phyloP scores from a whole-genome alignment of 2,888 invertebrate genomes.

The Axea sp. region DNA sequence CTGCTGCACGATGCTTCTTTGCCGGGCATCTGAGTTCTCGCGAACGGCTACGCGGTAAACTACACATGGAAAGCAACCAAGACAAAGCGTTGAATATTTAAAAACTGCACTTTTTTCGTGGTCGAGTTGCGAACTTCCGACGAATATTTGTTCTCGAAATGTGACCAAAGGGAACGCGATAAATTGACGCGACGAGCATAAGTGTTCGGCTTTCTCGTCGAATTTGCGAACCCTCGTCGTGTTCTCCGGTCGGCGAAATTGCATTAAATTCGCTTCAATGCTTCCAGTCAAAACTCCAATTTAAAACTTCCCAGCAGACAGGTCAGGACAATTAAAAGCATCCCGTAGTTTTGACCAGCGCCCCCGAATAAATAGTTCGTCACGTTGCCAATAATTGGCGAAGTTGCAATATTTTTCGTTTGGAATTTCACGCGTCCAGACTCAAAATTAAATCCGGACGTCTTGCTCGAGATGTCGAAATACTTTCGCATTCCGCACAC shows the following conservation, averaged over 20 bases:
- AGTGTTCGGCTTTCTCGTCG: constrained; percentile 40
- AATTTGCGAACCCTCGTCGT: constrained; percentile 38
- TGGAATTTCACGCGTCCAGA: constrained; percentile 44
- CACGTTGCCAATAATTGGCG: constrained; percentile 45
- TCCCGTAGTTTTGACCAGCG: constrained; percentile 29
- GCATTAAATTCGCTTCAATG: constrained; percentile 75
- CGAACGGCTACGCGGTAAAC: constrained; percentile 20
- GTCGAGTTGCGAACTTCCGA: too few species aligned
- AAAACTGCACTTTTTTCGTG: constrained; percentile 1
- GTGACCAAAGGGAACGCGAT: neutral
- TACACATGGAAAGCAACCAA: constrained; percentile 8
- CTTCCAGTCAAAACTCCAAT: constrained; percentile 77
- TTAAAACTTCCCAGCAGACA: constrained; percentile 71
- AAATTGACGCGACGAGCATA: constrained; percentile 16
- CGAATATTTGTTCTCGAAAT: neutral
- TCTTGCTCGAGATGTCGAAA: constrained; percentile 58
- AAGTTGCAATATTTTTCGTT: constrained; percentile 41
- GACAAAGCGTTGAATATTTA: constrained; percentile 32
- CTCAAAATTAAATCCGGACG: constrained; percentile 58
- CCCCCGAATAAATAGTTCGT: constrained; percentile 33
- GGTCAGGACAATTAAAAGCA: constrained; percentile 52
- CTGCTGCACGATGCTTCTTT: constrained; percentile 34
- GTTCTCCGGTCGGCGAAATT: constrained; percentile 73
- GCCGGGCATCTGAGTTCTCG: neutral
- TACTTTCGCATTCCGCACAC: constrained; percentile 50